Base-by-base conservation (phyloP, 2,888 invertebrate species). In the Opisthograptis luteolata region DNA sequence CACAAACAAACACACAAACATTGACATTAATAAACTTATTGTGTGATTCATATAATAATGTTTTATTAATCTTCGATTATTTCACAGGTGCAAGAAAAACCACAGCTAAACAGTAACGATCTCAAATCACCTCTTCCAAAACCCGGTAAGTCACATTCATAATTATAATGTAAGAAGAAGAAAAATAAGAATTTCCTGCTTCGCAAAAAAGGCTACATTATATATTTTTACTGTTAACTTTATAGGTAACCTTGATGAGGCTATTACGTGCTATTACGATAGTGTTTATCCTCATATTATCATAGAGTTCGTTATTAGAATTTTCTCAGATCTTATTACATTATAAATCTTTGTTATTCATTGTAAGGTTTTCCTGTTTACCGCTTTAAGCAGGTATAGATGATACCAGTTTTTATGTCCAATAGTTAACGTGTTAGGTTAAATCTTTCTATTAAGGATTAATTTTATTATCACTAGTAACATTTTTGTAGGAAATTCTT, bases 41-140 rank as follows among this genome's bases (percentile, higher is more conserved):
- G 17, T 17, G 17, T 17, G 5, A 17, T 17, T 17, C 17, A 31
- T 31, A n/a, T n/a, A n/a, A n/a, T 19, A 9, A 19, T 34, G 4
- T 9, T 9, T 10, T 3, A 19, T 36, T 19, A 25, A 25, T n/a
- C 8, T 10, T 9, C 2, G 3, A 7, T 47, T 25, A 28, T 35
- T 47, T 22, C 32, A 41, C 73, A 90, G 89, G 88, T 89, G 66
- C 89, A 89, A 77, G 89, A 88, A 72, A 87, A 84, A 46, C 84
- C 87, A 50, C 88, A 84, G 68, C 68, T 81, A 60, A 71, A 73
- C 53, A 82, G 66, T 79, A 85, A 79, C 79, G 87, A 88, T 81
- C 87, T 87, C 85, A 90, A 87, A 86, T 68, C 85, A 56, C 81
- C 86, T 60, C 75, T 83, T 56, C 76, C 86, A 47, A 90, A 88